Evolutionary conservation across 2,797 vertebrate species (phyloP), one percentile per base, ranked within the genome.

Genomic region (Miichthys miiuy): DNA sequence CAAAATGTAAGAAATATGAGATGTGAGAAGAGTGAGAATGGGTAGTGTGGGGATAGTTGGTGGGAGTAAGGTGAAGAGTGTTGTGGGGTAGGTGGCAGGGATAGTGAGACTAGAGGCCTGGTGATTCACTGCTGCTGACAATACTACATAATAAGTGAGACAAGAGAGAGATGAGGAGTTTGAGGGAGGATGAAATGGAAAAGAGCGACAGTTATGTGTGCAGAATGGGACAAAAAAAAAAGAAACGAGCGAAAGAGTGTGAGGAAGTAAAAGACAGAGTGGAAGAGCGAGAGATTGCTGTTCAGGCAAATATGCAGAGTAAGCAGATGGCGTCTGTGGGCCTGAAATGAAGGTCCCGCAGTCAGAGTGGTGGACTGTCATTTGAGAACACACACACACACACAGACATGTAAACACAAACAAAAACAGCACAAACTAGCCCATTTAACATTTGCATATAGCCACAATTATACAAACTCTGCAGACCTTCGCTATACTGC

Each of bases 291-390:
- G 58, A 73, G 69, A 79, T 47, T 75, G 76, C 77, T 46, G 57
- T 66, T 46, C 52, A 81, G 47, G 68, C 54, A 83, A 85, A 91
- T 69, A 71, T 79, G 85, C 78, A 75, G 13, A 44, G 68, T 89
- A 79, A 88, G 84, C 84, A 87, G 67, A 88, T 73, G 68, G 82
- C 18, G 41, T 77, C 48, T 63, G 76, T 27, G 55, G 67, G 84
- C 46, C 72, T 41, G 82, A 80, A 77, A 83, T 70, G 60, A 88
- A 75, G 75, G 72, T 82, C 63, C 56, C 57, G 64, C n/a, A 66
- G 76, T 79, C 66, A 52, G 51, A 57, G n/a, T 51, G 54, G 27
- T 72, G 42, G 60, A 69, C 72, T 69, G 81, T 79, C 67, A 81
- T 75, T 34, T 67, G 72, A 85, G 70, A 91, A 70, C 74, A 70